Conservation (phyloP, 92 coral and sea anemone genomes). For the Actinostola sp. region DNA sequence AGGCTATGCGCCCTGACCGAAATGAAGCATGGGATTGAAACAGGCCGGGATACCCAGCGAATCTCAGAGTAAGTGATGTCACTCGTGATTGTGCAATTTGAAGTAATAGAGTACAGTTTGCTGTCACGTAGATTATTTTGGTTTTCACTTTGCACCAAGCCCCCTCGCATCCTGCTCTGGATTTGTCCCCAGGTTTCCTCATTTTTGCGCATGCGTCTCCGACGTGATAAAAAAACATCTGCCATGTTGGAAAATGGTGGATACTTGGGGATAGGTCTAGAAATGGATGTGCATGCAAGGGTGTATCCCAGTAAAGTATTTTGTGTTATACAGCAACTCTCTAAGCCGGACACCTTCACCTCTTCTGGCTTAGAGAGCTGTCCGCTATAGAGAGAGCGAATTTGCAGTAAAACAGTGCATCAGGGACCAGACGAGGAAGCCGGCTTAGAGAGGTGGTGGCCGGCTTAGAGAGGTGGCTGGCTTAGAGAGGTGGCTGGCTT, state of each 20-base stretch:
- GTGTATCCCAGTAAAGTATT: no score
- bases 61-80: constrained; percentile 12
- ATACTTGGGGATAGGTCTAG: no score
- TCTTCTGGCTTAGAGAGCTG: no score
- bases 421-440: no score
- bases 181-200: constrained; percentile 7
- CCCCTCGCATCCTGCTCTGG: not conserved
- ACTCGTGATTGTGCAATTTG: not conserved
- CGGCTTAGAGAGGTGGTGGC: no score
- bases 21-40: constrained; percentile 14
- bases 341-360: no score
- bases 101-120: not conserved
- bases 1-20: constrained; percentile 11
- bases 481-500: no score
- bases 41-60: constrained; percentile 15
- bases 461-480: no score
- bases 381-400: no score
- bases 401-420: no score
- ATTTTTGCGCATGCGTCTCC: not conserved
- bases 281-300: not conserved
- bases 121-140: not conserved
- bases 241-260: not conserved
- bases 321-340: no score
- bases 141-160: not conserved
- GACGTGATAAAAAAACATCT: not conserved